These are phyloP conservation scores for Pyrgus malvae DNA, from an alignment of 2,888 invertebrate species.

Conservation along the genomic window DNA sequence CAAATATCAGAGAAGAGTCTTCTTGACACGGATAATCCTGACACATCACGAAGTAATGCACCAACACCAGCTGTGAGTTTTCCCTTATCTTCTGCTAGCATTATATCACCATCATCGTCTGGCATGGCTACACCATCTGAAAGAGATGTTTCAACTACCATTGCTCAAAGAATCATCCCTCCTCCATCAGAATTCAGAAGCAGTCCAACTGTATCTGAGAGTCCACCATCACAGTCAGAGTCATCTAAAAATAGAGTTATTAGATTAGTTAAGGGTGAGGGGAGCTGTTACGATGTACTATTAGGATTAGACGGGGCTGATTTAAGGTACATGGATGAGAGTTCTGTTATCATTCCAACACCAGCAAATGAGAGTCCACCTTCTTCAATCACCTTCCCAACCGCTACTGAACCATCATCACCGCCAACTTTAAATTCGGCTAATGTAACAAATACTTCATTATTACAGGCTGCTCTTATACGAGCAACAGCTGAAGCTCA, in stretches of 20 bases:
- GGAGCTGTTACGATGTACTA: conserved; percentile 87
- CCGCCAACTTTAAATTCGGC: conserved; percentile 76
- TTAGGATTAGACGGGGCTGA: conserved; percentile 92
- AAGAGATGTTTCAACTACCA: conserved; percentile 72
- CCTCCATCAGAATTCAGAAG: conserved; percentile 88
- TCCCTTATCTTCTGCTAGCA: conserved; percentile 57
- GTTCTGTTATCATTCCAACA: conserved; percentile 90
- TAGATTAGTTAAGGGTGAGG: conserved; percentile 79
- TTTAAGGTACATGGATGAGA: conserved; percentile 94
- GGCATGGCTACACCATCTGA: conserved; percentile 71
- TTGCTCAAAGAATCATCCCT: conserved; percentile 87
- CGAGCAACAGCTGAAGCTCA: conserved; percentile 84
- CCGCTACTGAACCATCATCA: conserved; percentile 84
- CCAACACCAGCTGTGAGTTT: conserved; percentile 55
- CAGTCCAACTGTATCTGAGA: conserved; percentile 85
- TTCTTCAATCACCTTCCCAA: conserved; percentile 83
- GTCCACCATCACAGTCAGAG: conserved; percentile 81
- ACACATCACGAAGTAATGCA: conserved; percentile 56
- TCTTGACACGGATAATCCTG: conserved; percentile 82
- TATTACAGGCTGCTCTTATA: conserved; percentile 88
- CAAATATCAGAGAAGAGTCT: conserved; percentile 85
- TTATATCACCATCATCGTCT: conserved; percentile 66
- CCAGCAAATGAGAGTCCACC: conserved; percentile 90
- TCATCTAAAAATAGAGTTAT: conserved; percentile 80
- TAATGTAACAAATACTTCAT: conserved; percentile 82